These are phyloP conservation scores for Drosophila gaucha DNA, from an alignment of 2,888 invertebrate genomes.

Conservation along the genomic window DNA sequence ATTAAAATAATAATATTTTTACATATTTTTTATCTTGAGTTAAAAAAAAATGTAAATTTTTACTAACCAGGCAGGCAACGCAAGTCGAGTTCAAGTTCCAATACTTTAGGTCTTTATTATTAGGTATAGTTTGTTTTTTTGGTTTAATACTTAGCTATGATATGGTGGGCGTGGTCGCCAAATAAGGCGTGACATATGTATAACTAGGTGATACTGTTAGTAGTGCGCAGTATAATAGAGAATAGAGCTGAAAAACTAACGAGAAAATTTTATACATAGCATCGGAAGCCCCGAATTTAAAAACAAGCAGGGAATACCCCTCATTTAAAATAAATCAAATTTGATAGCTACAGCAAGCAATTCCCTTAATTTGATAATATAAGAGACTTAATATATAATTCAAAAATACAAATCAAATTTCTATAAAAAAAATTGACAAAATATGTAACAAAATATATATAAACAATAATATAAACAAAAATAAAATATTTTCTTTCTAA, in stretches of 20 bases:
- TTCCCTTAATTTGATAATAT: not conserved
- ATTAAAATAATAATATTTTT: constrained; percentile 39
- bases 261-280: not conserved
- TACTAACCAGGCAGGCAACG: constrained; percentile 68
- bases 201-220: constrained; percentile 43
- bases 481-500: no score
- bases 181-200: constrained; percentile 28
- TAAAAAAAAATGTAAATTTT: constrained; percentile 35
- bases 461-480: no score
- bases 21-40: constrained; percentile 23
- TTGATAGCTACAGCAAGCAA: not conserved
- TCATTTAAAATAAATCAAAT: no score
- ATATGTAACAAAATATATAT: not conserved
- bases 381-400: not conserved
- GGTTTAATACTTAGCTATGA: constrained; percentile 59
- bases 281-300: not conserved
- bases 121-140: constrained; percentile 10
- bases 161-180: constrained; percentile 40
- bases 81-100: constrained; percentile 67
- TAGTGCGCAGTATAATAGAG: constrained; percentile 34
- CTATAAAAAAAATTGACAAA: not conserved
- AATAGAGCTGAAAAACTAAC: constrained; percentile 38
- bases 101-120: constrained; percentile 42
- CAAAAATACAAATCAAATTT: not conserved
- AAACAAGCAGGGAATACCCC: not conserved